phyloP scores from a whole-genome alignment of 2,113 vertebrate species.

The Ptilorrhoa leucosticta region DNA sequence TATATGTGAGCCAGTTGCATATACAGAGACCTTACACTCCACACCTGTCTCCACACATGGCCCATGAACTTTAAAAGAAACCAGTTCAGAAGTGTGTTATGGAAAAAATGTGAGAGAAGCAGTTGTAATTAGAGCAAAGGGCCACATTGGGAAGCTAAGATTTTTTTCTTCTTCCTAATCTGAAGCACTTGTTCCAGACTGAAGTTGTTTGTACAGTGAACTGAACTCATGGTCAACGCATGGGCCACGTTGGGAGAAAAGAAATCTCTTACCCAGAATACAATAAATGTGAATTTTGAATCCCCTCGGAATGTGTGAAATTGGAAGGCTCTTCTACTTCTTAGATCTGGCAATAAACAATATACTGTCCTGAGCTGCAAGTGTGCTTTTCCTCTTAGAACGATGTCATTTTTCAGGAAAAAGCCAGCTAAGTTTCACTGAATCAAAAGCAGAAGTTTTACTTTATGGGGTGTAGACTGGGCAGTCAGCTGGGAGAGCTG shows the following conservation, averaged over 20 bases:
- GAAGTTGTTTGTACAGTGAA: neutral
- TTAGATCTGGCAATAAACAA: neutral
- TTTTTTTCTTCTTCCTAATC: neutral
- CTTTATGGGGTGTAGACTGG: neutral
- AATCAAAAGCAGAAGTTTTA: neutral
- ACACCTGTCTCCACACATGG: neutral
- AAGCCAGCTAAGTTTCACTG: neutral
- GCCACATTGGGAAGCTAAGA: neutral
- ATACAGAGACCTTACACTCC: neutral
- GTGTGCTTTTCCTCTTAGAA: neutral
- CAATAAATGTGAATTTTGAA: neutral
- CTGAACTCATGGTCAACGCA: neutral
- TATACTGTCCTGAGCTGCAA: neutral
- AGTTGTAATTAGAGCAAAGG: neutral
- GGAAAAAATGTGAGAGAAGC: neutral
- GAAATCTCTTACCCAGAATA: neutral
- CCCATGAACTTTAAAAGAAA: neutral
- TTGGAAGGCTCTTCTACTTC: neutral
- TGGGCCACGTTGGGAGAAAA: fast-evolving
- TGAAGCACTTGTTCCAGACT: neutral
- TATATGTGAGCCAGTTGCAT: neutral
- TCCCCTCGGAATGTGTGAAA: neutral
- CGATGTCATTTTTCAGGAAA: neutral
- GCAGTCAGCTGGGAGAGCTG: neutral
- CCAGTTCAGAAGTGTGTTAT: neutral